Conservation (phyloP, 2,113 vertebrate species). For the Trogon surrucura region DNA sequence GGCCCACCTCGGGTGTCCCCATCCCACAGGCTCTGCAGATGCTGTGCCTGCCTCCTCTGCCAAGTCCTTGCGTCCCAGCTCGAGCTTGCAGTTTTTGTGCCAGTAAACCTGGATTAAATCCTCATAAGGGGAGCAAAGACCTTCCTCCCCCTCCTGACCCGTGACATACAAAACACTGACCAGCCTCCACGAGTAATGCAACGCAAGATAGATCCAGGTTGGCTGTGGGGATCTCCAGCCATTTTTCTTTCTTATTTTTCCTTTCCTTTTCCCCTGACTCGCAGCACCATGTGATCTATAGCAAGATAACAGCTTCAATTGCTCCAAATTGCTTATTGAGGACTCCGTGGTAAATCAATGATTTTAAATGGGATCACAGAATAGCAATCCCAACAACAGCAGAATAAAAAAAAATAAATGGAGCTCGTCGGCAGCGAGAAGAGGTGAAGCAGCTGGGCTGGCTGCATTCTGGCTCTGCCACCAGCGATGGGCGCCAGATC, state of each 20-base stretch:
- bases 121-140: background rate
- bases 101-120: background rate
- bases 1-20: background rate
- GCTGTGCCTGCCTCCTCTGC: background rate
- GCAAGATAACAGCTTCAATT: slow-evolving; percentile 3
- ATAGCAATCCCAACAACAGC: background rate
- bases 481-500: rapidly evolving
- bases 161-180: rapidly evolving
- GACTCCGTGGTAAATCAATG: slow-evolving; percentile 46
- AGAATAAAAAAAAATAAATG: background rate
- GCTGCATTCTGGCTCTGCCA: background rate
- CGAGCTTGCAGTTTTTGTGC: background rate
- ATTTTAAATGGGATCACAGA: slow-evolving; percentile 23
- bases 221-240: background rate
- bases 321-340: slow-evolving; percentile 47
- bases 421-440: background rate
- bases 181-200: rapidly evolving
- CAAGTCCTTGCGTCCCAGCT: background rate
- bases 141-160: background rate
- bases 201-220: rapidly evolving
- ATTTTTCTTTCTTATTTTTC: background rate
- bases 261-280: background rate
- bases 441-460: background rate
- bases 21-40: background rate
- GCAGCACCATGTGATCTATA: background rate